phyloP scores from a whole-genome alignment of 2,888 invertebrate species.

The Amblyteles armatorius region DNA sequence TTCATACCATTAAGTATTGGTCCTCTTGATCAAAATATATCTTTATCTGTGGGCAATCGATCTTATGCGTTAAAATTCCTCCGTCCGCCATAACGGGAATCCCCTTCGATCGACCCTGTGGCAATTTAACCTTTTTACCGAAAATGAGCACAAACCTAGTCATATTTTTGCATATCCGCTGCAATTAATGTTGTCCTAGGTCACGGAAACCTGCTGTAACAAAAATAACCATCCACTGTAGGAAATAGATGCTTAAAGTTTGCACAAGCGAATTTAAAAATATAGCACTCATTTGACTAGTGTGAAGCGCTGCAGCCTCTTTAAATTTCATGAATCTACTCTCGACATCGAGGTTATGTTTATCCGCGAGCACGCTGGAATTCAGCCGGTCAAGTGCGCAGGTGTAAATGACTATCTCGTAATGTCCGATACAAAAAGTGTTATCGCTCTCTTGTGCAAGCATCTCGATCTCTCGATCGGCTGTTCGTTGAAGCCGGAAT shows the following conservation, averaged over 20 bases:
- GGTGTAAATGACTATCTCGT: not conserved
- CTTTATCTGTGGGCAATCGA: not conserved
- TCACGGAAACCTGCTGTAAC: too few relatives aligned
- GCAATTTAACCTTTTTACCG: too few relatives aligned
- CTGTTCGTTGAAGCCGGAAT: slow-evolving; percentile 79
- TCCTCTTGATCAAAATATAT: slow-evolving; percentile 9
- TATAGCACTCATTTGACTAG: too few relatives aligned
- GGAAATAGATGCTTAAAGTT: too few relatives aligned
- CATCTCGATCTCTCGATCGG: slow-evolving; percentile 78
- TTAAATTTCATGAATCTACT: not conserved
- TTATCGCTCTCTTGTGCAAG: slow-evolving; percentile 81
- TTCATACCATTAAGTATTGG: slow-evolving; percentile 84
- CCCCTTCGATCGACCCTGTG: too few relatives aligned
- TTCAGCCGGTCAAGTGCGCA: not conserved
- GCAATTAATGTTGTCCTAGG: too few relatives aligned
- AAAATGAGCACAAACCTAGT: too few relatives aligned
- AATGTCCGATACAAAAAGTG: slow-evolving; percentile 81
- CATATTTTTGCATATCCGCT: too few relatives aligned
- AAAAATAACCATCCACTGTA: too few relatives aligned
- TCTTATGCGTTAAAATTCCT: not conserved
- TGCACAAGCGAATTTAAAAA: too few relatives aligned
- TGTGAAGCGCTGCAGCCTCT: too few relatives aligned
- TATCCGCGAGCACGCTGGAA: not conserved
- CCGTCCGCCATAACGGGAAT: not conserved
- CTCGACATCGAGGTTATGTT: slow-evolving; percentile 42